These are phyloP conservation scores for Coilia nasus DNA, from an alignment of 2,797 vertebrate species.

Conservation along the genomic window DNA sequence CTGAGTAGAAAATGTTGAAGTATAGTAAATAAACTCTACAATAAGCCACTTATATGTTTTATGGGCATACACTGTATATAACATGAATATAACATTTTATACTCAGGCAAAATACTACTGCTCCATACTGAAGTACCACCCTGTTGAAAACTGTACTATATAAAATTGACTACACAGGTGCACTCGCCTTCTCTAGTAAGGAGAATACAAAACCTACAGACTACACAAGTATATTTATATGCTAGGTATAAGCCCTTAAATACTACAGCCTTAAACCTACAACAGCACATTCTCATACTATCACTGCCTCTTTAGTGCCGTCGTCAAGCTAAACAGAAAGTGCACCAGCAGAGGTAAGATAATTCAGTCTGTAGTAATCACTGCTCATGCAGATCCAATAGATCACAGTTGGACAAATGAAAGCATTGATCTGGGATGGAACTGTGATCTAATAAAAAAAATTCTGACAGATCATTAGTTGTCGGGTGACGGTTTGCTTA, in stretches of 20 bases:
- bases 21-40: neutral
- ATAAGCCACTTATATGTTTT: neutral
- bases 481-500: slow-evolving; percentile 18
- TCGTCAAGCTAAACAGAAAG: slow-evolving; percentile 12
- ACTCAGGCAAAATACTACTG: neutral
- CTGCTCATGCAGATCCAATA: slow-evolving; percentile 16
- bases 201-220: neutral
- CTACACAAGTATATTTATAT: neutral
- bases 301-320: slow-evolving; percentile 8
- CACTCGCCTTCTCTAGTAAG: neutral
- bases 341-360: slow-evolving; percentile 5
- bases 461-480: slow-evolving; percentile 23
- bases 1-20: neutral
- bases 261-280: slow-evolving; percentile 34
- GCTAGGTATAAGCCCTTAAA: slow-evolving; percentile 3
- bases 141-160: neutral
- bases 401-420: slow-evolving; percentile 24
- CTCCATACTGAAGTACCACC: neutral
- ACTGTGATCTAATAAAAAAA: slow-evolving; percentile 4
- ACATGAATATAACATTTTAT: neutral
- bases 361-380: slow-evolving; percentile 11
- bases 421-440: slow-evolving; percentile 12
- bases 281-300: slow-evolving; percentile 18
- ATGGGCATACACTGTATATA: neutral
- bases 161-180: neutral